Evolutionary conservation across 2,113 vertebrate genomes (phyloP).

Genomic region (Damaliscus lunatus): DNA sequence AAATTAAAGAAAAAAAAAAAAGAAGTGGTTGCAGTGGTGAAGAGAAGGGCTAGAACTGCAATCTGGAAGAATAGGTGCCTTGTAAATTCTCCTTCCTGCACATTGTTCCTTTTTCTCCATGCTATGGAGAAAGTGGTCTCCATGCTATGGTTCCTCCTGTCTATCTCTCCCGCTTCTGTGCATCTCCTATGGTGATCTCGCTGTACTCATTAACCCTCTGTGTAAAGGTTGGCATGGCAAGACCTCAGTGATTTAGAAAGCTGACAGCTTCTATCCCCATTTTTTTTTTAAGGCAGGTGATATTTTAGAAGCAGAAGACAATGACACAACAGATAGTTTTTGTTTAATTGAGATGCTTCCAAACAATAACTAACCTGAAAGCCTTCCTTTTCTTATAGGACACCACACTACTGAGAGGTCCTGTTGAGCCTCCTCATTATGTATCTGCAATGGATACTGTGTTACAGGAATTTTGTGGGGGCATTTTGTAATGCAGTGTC

Average conservation of each 20-base stretch:
- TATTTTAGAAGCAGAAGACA: conserved; percentile 12
- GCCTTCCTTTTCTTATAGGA: conserved; percentile 1
- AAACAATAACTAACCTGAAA: conserved; percentile 18
- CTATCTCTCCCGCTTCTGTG: neutral
- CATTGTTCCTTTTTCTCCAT: neutral
- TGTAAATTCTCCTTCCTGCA: neutral
- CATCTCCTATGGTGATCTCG: neutral
- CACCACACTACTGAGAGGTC: neutral
- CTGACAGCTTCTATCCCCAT: neutral
- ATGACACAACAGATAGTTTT: conserved; percentile 3
- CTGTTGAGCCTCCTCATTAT: neutral
- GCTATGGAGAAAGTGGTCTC: neutral
- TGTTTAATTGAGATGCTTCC: conserved; percentile 6
- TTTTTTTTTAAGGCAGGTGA: neutral
- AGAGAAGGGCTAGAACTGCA: neutral
- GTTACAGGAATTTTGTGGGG: neutral
- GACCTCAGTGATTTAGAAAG: neutral
- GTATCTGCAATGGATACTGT: neutral
- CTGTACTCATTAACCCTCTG: neutral
- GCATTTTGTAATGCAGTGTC: neutral
- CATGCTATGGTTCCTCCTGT: neutral
- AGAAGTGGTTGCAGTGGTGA: neutral
- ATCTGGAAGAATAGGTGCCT: neutral
- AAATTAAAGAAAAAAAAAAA: too few species aligned
- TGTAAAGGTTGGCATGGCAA: neutral